phyloP scores from a whole-genome alignment of 2,113 vertebrate genomes.

The Elephas maximus region DNA sequence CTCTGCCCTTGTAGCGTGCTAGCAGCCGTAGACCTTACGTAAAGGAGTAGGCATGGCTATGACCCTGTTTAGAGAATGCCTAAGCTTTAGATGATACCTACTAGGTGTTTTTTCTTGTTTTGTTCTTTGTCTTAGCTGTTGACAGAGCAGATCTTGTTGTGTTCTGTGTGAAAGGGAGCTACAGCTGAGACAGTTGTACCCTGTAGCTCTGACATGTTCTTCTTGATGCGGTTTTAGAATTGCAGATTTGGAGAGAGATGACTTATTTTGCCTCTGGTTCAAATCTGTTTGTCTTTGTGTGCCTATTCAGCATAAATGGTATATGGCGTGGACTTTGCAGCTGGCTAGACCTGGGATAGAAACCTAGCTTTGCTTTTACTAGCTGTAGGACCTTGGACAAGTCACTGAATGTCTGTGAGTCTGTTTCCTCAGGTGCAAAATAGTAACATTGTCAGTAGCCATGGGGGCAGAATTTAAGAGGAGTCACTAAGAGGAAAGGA shows the following conservation, averaged over 20 bases:
- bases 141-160: background rate
- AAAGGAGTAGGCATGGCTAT: rapidly evolving
- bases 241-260: background rate
- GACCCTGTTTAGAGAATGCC: background rate
- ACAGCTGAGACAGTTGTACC: too few species aligned
- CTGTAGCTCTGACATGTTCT: background rate
- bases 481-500: background rate
- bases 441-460: background rate
- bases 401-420: background rate
- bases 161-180: background rate
- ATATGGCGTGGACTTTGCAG: background rate
- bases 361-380: background rate
- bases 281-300: background rate
- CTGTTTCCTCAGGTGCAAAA: background rate
- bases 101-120: background rate
- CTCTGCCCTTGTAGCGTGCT: background rate
- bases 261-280: background rate
- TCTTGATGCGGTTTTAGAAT: background rate
- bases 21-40: background rate
- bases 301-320: background rate
- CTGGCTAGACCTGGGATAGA: background rate
- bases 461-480: background rate
- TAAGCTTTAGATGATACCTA: background rate
- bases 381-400: background rate
- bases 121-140: background rate